phyloP scores from a whole-genome alignment of 2,113 vertebrate species.

The Chamaetylas fuelleborni region DNA sequence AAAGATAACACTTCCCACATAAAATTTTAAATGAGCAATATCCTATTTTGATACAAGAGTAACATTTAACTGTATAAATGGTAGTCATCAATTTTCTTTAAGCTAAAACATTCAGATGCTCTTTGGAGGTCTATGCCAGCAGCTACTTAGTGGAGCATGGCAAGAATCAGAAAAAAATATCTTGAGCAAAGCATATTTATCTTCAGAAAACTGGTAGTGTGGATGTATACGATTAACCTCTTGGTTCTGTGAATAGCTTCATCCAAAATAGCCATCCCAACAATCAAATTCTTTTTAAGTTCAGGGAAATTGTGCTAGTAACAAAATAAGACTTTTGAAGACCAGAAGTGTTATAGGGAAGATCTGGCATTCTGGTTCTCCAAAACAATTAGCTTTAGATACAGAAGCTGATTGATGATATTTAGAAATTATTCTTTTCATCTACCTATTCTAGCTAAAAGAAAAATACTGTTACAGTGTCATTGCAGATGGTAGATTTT shows the following conservation, averaged over 20 bases:
- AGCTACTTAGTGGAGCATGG: neutral
- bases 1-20: neutral
- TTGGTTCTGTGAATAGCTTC: neutral
- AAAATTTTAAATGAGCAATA: neutral
- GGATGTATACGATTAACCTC: neutral
- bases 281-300: neutral
- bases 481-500: neutral
- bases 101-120: neutral
- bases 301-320: neutral
- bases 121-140: neutral
- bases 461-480: neutral
- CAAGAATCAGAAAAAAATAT: neutral
- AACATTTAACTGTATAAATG: neutral
- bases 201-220: neutral
- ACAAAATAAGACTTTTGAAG: neutral
- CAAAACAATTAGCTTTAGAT: neutral
- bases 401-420: neutral
- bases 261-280: neutral
- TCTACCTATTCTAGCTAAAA: neutral
- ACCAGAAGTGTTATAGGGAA: neutral
- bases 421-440: neutral
- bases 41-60: neutral
- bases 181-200: neutral
- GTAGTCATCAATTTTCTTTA: neutral
- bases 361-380: neutral